Evolutionary conservation across 2,797 vertebrate genomes (phyloP).

Genomic region (Pteronotus mesoamericanus): DNA sequence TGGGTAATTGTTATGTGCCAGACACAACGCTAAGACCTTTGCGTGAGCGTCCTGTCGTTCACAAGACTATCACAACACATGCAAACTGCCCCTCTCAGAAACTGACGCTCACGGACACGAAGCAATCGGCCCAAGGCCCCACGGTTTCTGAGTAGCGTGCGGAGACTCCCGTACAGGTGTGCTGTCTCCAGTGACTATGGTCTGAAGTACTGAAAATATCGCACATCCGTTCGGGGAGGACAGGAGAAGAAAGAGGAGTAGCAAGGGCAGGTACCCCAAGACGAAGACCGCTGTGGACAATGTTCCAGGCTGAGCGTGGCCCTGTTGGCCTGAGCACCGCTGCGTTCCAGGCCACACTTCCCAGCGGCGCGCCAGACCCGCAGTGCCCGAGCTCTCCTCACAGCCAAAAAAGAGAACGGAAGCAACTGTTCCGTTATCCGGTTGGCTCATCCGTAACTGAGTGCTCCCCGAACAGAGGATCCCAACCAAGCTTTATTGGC

Average conservation of each 20-base stretch:
- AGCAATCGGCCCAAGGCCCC: not conserved
- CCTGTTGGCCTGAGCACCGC: not conserved
- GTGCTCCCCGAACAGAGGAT: not conserved
- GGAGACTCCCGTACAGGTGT: not conserved
- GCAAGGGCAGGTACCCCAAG: not conserved
- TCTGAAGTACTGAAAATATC: not conserved
- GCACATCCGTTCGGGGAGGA: not conserved
- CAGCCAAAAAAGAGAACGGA: not conserved
- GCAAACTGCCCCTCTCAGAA: not conserved
- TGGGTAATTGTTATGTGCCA: fast-evolving
- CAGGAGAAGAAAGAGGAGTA: not conserved
- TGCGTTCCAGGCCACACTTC: no score
- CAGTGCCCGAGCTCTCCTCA: not conserved
- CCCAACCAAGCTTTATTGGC: not conserved
- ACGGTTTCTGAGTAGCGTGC: not conserved
- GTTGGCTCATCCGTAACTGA: not conserved
- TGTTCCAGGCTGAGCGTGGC: not conserved
- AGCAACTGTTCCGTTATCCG: not conserved
- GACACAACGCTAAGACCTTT: not conserved
- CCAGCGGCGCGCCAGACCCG: not conserved
- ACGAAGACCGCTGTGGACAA: fast-evolving
- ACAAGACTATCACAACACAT: not conserved
- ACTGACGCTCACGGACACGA: not conserved
- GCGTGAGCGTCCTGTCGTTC: no score
- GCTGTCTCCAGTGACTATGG: not conserved